Conservation (phyloP, 2,888 invertebrate genomes). For the Cylindroiulus punctatus region DNA sequence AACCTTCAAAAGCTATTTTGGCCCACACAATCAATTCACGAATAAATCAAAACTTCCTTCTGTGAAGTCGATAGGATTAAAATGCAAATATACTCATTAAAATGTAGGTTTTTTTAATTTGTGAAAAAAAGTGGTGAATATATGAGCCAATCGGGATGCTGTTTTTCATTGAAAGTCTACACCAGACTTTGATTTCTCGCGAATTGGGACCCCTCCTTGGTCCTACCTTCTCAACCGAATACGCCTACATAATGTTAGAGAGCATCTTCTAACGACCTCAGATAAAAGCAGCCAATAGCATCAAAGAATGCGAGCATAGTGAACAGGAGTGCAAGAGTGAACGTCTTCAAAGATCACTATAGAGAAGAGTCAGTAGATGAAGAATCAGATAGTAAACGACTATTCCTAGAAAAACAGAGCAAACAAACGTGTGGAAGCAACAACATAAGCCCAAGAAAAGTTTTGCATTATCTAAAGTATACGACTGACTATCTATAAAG, state of each 20-base stretch:
- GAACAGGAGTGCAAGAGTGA: not conserved
- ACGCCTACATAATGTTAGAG: not conserved
- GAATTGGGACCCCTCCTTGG: not conserved
- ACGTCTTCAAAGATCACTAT: constrained; percentile 18
- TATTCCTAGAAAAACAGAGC: not conserved
- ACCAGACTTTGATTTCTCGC: not conserved
- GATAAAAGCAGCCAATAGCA: constrained; percentile 18
- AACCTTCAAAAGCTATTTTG: not conserved
- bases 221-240: constrained; percentile 1
- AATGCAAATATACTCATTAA: not conserved
- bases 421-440: not conserved
- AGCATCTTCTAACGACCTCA: not conserved
- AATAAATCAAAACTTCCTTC: not conserved
- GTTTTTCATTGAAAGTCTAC: not conserved
- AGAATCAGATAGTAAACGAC: constrained; percentile 9
- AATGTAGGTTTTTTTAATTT: not conserved
- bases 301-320: constrained; percentile 10
- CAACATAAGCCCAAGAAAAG: not conserved
- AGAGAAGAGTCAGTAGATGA: not conserved
- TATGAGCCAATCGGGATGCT: not conserved
- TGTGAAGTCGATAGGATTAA: not conserved
- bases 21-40: constrained; percentile 1
- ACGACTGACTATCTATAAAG: not conserved
- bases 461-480: not conserved
- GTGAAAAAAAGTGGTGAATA: not conserved